A percentile compares a stretch with the other conserved stretches of the same genome.
phyloP scores from a whole-genome alignment of 2,113 vertebrate genomes.

The Crotalus horridus region DNA sequence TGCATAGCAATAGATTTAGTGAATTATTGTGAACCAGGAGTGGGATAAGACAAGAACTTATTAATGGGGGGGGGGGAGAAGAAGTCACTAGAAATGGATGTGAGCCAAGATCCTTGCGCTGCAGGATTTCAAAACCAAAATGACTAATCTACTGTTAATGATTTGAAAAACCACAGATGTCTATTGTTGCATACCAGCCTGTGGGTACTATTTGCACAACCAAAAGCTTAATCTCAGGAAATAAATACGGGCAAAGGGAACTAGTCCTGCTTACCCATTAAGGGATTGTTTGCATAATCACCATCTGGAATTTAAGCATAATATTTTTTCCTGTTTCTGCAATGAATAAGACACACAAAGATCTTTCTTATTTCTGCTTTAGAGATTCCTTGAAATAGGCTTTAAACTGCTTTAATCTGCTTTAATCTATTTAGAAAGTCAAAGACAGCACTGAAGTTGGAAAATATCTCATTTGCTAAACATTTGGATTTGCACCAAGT shows the following conservation, averaged over 20 bases:
- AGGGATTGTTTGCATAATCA: slow-evolving; percentile 37
- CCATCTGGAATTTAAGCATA: slow-evolving; percentile 38
- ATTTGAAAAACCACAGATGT: slow-evolving; percentile 45
- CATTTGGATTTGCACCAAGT: neutral
- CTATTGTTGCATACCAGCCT: slow-evolving; percentile 19
- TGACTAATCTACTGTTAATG: slow-evolving; percentile 38
- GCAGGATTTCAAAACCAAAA: slow-evolving; percentile 30
- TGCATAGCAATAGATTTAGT: neutral
- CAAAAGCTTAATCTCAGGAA: slow-evolving; percentile 42
- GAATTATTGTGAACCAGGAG: neutral
- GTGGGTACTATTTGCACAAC: slow-evolving; percentile 30
- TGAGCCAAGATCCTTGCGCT: slow-evolving; percentile 17
- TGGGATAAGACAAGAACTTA: neutral
- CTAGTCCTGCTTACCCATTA: slow-evolving; percentile 37
- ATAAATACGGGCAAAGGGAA: slow-evolving; percentile 46
- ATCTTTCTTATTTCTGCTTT: neutral
- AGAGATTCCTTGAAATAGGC: neutral
- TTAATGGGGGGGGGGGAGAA: neutral
- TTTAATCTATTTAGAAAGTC: slow-evolving; percentile 26
- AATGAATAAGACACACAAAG: neutral
- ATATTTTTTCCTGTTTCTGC: neutral
- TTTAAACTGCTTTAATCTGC: neutral
- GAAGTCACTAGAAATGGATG: slow-evolving; percentile 9
- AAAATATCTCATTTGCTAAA: neutral
- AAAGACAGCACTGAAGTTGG: neutral